Conservation (phyloP, 2,888 invertebrate genomes). For the Cerceris rybyensis region DNA sequence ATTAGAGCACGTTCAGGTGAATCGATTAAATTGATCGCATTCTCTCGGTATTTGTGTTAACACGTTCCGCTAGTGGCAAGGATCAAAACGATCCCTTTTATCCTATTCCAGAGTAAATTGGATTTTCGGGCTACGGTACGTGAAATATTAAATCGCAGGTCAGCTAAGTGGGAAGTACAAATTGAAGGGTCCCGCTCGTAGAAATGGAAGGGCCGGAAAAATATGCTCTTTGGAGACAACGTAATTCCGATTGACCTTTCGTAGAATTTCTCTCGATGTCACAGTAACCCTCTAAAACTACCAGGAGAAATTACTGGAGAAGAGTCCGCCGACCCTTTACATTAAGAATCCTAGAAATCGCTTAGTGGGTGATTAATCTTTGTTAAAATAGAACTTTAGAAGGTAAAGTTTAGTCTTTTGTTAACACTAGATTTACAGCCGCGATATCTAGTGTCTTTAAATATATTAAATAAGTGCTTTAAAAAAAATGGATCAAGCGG, state of each 20-base stretch:
- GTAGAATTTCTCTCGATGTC: background rate
- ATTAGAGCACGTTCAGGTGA: slow-evolving; percentile 15
- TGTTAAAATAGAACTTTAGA: too few relatives aligned
- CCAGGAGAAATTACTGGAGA: background rate
- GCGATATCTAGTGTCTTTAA: too few relatives aligned
- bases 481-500: too few relatives aligned
- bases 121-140: slow-evolving; percentile 24
- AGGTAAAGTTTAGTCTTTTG: too few relatives aligned
- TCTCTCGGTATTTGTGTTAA: slow-evolving; percentile 32
- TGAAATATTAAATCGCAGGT: slow-evolving; percentile 46
- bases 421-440: too few relatives aligned
- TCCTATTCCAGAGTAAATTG: slow-evolving; percentile 40
- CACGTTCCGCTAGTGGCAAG: slow-evolving; percentile 24
- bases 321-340: background rate
- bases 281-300: background rate
- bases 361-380: background rate
- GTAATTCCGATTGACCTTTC: slow-evolving; percentile 14
- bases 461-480: too few relatives aligned
- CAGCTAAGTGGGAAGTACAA: slow-evolving; percentile 17
- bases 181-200: slow-evolving; percentile 18
- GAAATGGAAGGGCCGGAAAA: slow-evolving; percentile 10
- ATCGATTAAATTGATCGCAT: slow-evolving; percentile 47
- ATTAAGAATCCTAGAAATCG: background rate
- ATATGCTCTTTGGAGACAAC: slow-evolving; percentile 5
- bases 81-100: slow-evolving; percentile 39